Evolutionary conservation across 2,113 vertebrate genomes (phyloP), one percentile per base, ranked within the genome.

Genomic region (Melanocharis versteri): DNA sequence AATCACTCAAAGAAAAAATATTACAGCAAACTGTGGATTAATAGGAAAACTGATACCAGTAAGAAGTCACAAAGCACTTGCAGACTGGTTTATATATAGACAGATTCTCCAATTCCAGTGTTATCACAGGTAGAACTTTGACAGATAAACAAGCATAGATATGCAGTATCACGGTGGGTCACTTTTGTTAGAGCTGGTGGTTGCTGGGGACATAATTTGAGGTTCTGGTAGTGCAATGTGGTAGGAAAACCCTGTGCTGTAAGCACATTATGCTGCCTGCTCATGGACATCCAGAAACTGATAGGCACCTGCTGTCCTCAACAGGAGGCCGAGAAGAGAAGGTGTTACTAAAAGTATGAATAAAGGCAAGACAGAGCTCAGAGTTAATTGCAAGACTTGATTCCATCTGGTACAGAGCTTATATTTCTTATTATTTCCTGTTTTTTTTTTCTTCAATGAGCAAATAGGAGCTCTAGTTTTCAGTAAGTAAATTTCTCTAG

Each of bases 251-350:
- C 14, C 8, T 53, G 48, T 69, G 53, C 26, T 57, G 40, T 62
- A 60, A 80, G 22, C 15, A 62, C 8, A n/a, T 37, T 48, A 5
- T 42, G 20, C 33, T 84, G 51, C 15, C 16, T 58, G 6, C 23
- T 76, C 37, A 22, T 13, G 62, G 70, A 24, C 18, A 27, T 26
- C 35, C n/a, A 69, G 61, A 76, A 53, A 20, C 28, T 53, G 16
- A 22, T 5, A 42, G 69, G 22, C 7, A 37, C 11, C 8, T 73
- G 8, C n/a, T 44, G 30, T 51, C 22, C 57, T 76, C 70, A 68
- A 40, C 19, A 69, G 58, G 28, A 80, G 58, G 22, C 31, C 0
- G 0, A 45, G 70, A 5, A 1, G 16, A 4, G 16, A 4, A 0
- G 0, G 5, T 27, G 40, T 44, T 42, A 39, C 40, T 78, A 54